These are phyloP conservation scores for Ichneumoninae sp. DNA, from an alignment of 2,888 invertebrate genomes.

Conservation along the genomic window DNA sequence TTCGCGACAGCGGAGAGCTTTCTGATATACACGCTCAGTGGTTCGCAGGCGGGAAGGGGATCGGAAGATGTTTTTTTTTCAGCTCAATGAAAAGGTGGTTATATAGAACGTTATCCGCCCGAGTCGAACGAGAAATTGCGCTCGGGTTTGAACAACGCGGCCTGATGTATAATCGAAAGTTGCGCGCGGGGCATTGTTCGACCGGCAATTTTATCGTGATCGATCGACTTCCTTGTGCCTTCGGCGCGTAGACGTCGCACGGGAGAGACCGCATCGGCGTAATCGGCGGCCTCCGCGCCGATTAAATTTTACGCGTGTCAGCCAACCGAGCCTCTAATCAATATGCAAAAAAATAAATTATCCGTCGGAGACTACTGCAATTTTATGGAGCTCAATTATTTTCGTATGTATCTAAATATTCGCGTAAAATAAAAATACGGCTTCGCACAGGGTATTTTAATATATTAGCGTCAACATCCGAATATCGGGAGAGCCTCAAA, in stretches of 20 bases:
- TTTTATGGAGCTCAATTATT: conserved; percentile 23
- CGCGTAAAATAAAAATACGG: background rate
- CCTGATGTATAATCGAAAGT: conserved; percentile 48
- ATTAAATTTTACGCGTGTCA: conserved; percentile 65
- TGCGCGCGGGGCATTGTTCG: conserved; percentile 56
- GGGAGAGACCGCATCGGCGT: conserved; percentile 26
- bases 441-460: background rate
- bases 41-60: conserved; percentile 33
- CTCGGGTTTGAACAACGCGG: conserved; percentile 24
- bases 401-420: conserved; percentile 13
- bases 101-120: background rate
- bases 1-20: conserved; percentile 43
- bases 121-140: conserved; percentile 23
- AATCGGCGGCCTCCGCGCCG: conserved; percentile 53
- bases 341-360: conserved; percentile 37
- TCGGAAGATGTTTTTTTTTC: conserved; percentile 4
- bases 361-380: conserved; percentile 17
- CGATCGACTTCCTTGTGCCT: conserved; percentile 55
- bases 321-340: conserved; percentile 30
- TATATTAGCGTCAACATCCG: background rate
- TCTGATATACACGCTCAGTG: conserved; percentile 53
- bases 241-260: conserved; percentile 19
- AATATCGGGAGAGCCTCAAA: background rate
- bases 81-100: conserved; percentile 30
- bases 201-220: conserved; percentile 64